Conservation (phyloP, 2,888 invertebrate genomes). For the Timema cristinae region DNA sequence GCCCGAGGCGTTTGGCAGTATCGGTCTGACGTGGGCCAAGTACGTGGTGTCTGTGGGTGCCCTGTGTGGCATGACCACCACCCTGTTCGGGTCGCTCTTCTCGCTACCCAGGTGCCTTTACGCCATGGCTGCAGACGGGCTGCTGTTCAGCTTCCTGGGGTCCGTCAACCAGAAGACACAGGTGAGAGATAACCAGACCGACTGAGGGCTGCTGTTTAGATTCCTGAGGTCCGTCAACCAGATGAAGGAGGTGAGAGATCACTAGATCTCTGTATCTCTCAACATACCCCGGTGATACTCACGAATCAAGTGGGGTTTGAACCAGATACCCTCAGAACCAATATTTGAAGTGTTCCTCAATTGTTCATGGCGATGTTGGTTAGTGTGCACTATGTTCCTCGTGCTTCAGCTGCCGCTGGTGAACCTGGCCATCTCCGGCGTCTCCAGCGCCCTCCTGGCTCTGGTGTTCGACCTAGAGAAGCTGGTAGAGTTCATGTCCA, state of each 20-base stretch:
- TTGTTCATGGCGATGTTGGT: neutral
- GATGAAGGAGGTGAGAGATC: too few species aligned
- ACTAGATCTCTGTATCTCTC: too few species aligned
- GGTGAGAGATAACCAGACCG: constrained; percentile 42
- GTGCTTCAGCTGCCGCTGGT: constrained; percentile 54
- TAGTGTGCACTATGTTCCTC: too few species aligned
- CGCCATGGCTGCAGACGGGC: constrained; percentile 86
- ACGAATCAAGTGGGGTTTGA: too few species aligned
- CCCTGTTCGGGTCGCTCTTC: constrained; percentile 78
- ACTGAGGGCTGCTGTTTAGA: too few species aligned
- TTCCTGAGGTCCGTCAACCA: too few species aligned
- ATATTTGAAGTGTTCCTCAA: neutral
- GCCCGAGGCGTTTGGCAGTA: constrained; percentile 72
- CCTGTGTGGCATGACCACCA: constrained; percentile 88
- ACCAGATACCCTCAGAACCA: too few species aligned
- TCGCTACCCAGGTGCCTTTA: constrained; percentile 83
- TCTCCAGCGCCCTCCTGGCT: constrained; percentile 72
- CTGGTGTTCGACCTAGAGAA: constrained; percentile 83
- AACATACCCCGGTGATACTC: too few species aligned
- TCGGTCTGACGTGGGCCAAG: constrained; percentile 78
- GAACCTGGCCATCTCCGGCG: constrained; percentile 72
- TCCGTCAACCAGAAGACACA: constrained; percentile 75
- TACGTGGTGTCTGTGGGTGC: constrained; percentile 81
- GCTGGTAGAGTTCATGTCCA: constrained; percentile 92
- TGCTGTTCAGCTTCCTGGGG: constrained; percentile 76